These are phyloP conservation scores for Poecile atricapillus DNA, from an alignment of 2,113 vertebrate species.

Conservation along the genomic window DNA sequence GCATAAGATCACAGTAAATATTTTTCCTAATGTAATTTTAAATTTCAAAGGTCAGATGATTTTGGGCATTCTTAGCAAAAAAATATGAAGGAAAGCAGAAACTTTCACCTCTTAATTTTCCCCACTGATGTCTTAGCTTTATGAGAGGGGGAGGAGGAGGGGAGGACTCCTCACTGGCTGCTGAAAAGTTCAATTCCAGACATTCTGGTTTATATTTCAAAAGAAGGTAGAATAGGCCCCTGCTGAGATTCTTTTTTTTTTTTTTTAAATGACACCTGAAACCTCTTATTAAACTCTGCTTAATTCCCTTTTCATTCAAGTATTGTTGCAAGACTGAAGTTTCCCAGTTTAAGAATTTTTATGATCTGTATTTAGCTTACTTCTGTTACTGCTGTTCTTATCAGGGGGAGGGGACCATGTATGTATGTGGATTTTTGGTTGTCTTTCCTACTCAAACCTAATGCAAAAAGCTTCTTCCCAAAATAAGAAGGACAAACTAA, in stretches of 20 bases:
- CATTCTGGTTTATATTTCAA: background rate
- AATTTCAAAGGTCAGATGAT: background rate
- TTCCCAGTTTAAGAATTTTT: background rate
- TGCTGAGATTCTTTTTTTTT: background rate
- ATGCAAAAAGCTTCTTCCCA: background rate
- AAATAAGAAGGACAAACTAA: background rate
- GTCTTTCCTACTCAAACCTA: background rate
- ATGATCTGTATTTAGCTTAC: background rate
- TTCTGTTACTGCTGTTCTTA: background rate
- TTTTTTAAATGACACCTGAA: background rate
- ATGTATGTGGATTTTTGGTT: fast-evolving
- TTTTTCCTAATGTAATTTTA: constrained; percentile 37
- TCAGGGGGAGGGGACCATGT: fast-evolving
- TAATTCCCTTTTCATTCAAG: background rate
- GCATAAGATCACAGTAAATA: constrained; percentile 2
- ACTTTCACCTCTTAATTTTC: constrained; percentile 6
- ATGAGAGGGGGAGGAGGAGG: background rate
- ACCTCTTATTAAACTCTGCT: background rate
- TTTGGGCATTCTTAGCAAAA: constrained; percentile 17
- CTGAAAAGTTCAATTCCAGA: background rate
- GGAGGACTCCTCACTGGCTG: background rate
- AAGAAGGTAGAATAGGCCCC: background rate
- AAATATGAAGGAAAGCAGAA: background rate
- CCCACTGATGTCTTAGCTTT: background rate
- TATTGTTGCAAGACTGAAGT: background rate